A percentile compares a stretch with the other conserved stretches of the same genome.
These are phyloP conservation scores for Pteronotus mesoamericanus DNA, from an alignment of 2,797 vertebrate genomes.

Conservation along the genomic window DNA sequence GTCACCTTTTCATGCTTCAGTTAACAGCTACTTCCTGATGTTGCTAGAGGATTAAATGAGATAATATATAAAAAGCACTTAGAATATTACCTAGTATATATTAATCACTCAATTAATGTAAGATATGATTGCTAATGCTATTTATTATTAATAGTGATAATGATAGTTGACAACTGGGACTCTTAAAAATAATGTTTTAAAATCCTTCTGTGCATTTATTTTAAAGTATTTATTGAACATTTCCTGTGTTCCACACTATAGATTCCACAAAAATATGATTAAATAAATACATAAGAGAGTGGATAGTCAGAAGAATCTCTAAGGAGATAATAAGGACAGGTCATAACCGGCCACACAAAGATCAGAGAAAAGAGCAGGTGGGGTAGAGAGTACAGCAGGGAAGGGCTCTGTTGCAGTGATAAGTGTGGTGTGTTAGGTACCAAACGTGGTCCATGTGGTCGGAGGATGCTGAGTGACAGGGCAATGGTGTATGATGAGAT, in stretches of 20 bases:
- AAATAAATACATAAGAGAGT: background rate
- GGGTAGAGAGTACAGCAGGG: background rate
- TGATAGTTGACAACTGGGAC: background rate
- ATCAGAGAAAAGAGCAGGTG: background rate
- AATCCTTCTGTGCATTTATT: background rate
- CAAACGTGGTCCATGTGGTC: background rate
- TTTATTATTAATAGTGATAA: background rate
- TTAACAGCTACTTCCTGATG: background rate
- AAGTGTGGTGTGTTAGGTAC: background rate
- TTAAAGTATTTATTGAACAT: constrained; percentile 24
- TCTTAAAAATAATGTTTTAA: background rate
- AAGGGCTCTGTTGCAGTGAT: background rate
- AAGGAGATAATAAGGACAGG: background rate
- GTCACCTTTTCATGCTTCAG: background rate
- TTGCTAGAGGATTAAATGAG: background rate
- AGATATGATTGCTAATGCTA: background rate
- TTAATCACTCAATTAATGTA: background rate
- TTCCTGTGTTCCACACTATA: background rate
- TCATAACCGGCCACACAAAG: background rate
- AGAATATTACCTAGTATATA: background rate
- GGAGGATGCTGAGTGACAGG: background rate
- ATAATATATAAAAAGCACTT: background rate
- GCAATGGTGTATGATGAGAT: background rate
- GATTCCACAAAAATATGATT: background rate
- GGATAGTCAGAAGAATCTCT: background rate